Conservation (phyloP, 2,797 vertebrate species). For the Ciconia nigra region DNA sequence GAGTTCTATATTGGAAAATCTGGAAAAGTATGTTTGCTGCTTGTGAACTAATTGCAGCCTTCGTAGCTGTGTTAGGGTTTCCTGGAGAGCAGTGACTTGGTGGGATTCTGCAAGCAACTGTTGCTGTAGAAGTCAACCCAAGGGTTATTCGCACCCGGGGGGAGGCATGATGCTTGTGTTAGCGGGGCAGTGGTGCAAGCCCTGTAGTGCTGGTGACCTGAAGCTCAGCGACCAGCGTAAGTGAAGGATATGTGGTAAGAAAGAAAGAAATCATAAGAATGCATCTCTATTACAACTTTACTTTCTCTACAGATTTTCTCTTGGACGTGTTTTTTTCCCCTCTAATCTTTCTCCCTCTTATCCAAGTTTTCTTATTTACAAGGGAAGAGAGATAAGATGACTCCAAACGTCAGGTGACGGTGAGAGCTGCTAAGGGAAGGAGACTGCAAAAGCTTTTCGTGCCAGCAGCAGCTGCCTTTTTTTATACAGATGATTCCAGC, state of each 20-base stretch:
- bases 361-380: neutral
- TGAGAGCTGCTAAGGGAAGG: neutral
- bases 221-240: fast-evolving
- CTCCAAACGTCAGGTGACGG: neutral
- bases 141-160: fast-evolving
- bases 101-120: neutral
- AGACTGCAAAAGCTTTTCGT: neutral
- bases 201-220: neutral
- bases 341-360: neutral
- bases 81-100: neutral
- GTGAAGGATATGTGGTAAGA: neutral
- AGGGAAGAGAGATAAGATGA: neutral
- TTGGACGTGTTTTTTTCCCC: fast-evolving
- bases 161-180: neutral
- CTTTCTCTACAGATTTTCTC: neutral
- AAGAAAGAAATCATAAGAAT: neutral
- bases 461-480: neutral
- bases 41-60: too few species aligned
- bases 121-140: neutral
- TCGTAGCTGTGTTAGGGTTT: neutral
- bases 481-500: neutral
- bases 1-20: neutral
- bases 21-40: neutral
- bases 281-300: neutral
- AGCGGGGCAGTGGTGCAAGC: too few species aligned